Evolutionary conservation across 2,888 invertebrate species (phyloP), one percentile per base, ranked within the genome.

Genomic region (Dryadula phaetusa): DNA sequence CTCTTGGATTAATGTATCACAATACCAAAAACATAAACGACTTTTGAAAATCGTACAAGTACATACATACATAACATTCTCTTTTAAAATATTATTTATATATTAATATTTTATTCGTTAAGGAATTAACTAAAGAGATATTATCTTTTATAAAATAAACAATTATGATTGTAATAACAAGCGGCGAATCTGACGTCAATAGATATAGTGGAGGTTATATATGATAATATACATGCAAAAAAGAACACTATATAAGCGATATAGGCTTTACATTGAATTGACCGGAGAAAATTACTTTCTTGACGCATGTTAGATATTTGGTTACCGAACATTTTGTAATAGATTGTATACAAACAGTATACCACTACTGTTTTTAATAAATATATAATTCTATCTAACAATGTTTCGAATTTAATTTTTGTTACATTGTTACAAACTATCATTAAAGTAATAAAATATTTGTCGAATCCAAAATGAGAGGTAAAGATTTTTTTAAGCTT

Each of bases 101-200:
- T 32, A 32, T 16, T 10, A 52, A 52, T 52, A 52, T 16, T 32
- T n/a, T n/a, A n/a, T n/a, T n/a, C 28, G 32, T 28, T 16, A 52
- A 6, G 28, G 52, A 28, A 52, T 52, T 37, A 18, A n/a, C 20
- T n/a, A 37, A 40, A 56, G 53, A 28, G 53, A 18, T 46, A 49
- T 49, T 66, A 56, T 47, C 66, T 40, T 28, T 47, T 56, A n/a
- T 54, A 54, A 66, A 62, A 32, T 25, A 54, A 64, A 61, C 61
- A 62, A 32, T 62, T 62, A 70, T 54, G 40, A 70, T 65, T 42
- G 58, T 65, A 53, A 47, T 20, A 64, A 37, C 67, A 66, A 25
- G 53, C 53, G 12, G 37, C 16, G 40, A 22, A 32, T 52, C 44
- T 70, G 70, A 68, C 68, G 70, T 68, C 67, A 70, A 65, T 63